phyloP scores from a whole-genome alignment of 2,113 vertebrate species.

The Macrotus californicus region DNA sequence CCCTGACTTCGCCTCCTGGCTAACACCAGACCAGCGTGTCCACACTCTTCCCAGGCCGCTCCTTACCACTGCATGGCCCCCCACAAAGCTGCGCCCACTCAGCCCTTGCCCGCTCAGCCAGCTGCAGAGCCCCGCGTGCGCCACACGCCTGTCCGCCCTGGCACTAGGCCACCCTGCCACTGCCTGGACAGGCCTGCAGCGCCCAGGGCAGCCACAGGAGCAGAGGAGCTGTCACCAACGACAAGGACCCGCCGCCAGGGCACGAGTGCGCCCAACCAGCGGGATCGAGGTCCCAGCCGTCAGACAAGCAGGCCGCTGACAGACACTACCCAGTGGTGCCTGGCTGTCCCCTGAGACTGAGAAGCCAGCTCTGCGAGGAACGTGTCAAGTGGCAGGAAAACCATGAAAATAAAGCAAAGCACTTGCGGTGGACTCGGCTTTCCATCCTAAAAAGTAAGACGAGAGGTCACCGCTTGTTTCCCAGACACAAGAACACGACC shows the following conservation, averaged over 20 bases:
- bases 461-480: not conserved
- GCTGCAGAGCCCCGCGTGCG: not conserved
- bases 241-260: not conserved
- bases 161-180: not conserved
- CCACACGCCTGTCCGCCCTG: not conserved
- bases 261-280: not conserved
- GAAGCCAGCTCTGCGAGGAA: not conserved
- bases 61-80: not conserved
- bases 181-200: no score
- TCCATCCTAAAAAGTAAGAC: not conserved
- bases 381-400: fast-evolving
- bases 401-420: not conserved
- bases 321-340: fast-evolving
- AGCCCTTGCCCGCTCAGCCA: fast-evolving
- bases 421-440: not conserved
- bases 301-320: not conserved
- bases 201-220: no score
- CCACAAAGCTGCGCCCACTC: not conserved
- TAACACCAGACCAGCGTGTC: not conserved
- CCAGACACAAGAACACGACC: not conserved
- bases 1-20: not conserved
- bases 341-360: no score
- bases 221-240: fast-evolving
- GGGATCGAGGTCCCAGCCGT: not conserved
- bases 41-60: not conserved